Evolutionary conservation across 2,113 vertebrate species (phyloP), one percentile per base, ranked within the genome.

Genomic region (Pomatorhinus ruficollis): DNA sequence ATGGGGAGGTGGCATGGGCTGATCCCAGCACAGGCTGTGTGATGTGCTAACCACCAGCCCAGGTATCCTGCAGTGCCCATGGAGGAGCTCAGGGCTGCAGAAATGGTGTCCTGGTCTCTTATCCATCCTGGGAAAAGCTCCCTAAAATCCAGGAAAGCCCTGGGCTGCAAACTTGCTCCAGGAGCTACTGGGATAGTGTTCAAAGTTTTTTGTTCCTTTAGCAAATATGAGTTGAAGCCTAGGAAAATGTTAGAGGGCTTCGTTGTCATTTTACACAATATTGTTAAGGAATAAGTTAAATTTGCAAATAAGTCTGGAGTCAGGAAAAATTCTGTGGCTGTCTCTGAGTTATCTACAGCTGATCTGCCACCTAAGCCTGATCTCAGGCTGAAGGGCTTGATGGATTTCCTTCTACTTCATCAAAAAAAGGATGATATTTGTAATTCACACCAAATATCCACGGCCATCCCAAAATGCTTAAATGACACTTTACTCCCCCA

Each of bases 181-280:
- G 66, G 25, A 94, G 35, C 39, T 59, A 2, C 45, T 39, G 47
- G n/a, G 42, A 37, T 42, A 31, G 8, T 1, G 6, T 27, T 84
- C 9, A 40, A 18, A 1, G 4, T 13, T 8, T 37, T 88, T 74
- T 79, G 15, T 47, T 86, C 18, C 27, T 30, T 80, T n/a, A n/a
- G 28, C 8, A 83, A 93, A 60, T 42, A 35, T 10, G 30, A 83
- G 9, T 45, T 74, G 59, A 88, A 92, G 3, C 28, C 42, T 33
- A 49, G 18, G 15, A 83, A 94, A 54, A 65, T 24, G 11, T 18
- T 56, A 20, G 47, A 66, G 39, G 30, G 27, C 8, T 61, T 69
- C 0, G 0, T 15, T 28, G 19, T n/a, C 11, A 9, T n/a, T 85
- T 87, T 53, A 57, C 22, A 61, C 1, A 1, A 4, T 54, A 31